phyloP scores from a whole-genome alignment of 2,797 vertebrate genomes.

The Halcyon chelicuti region DNA sequence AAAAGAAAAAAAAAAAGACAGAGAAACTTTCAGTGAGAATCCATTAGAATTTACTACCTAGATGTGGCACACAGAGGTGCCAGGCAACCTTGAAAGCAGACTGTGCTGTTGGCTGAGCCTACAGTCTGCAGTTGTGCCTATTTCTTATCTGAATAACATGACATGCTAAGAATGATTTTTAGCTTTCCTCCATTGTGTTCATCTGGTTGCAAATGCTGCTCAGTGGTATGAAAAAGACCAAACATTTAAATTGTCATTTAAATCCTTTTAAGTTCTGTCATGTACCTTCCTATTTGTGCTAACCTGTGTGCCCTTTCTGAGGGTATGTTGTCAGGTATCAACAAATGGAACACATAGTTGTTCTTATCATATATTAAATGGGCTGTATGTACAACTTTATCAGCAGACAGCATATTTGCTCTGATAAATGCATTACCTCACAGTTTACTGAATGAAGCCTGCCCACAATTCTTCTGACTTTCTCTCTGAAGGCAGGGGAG shows the following conservation, averaged over 20 bases:
- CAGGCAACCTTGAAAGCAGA: slow-evolving; percentile 19
- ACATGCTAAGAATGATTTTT: not conserved
- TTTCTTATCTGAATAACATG: not conserved
- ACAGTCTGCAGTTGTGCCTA: not conserved
- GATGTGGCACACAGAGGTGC: not conserved
- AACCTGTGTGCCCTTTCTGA: not conserved
- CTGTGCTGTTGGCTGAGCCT: not conserved
- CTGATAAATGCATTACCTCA: not conserved
- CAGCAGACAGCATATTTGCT: not conserved
- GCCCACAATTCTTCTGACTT: not conserved
- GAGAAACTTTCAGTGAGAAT: not conserved
- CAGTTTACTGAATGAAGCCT: not conserved
- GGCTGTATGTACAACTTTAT: not conserved
- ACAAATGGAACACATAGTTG: not conserved
- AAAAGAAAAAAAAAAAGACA: not conserved
- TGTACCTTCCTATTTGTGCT: not conserved
- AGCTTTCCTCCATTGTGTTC: not conserved
- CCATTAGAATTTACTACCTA: not conserved
- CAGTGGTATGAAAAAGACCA: not conserved
- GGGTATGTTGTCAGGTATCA: not conserved
- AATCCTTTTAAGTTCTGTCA: not conserved
- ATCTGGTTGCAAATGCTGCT: not conserved
- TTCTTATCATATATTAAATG: slow-evolving; percentile 10
- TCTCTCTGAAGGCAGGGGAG: not conserved
- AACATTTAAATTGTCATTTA: not conserved